Base-by-base conservation (phyloP, 2,888 invertebrate genomes). In the Cybosia mesomella region DNA sequence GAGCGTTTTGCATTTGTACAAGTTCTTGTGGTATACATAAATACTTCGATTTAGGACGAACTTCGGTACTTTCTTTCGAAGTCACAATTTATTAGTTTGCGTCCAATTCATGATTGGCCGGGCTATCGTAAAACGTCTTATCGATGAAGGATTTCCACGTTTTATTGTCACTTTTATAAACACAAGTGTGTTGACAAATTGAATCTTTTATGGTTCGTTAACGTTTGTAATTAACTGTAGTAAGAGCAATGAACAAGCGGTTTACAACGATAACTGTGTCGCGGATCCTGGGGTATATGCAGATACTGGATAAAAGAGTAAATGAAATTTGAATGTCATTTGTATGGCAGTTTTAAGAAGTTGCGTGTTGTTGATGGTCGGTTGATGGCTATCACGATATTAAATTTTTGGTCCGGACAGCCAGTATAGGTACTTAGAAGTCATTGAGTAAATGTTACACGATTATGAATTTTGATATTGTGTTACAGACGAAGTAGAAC, bases 81-180 rank as follows among this genome's bases (percentile, higher is more conserved):
- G 83, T 87, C 87, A 81, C 87, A 86, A 89, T 90, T 87, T 89
- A 89, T 89, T 87, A 82, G 87, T 86, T 85, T 84, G 84, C 83
- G 82, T 84, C 83, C 86, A 82, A 86, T 89, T 87, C 89, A 89
- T 90, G 90, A 89, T 87, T 81, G 77, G 80, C 62, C 70, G 70
- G 77, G 72, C 79, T 78, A 81, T 85, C 85, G 83, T 83, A 81
- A 83, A 81, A 83, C 78, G 77, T 83, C 79, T 83, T 81, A 82
- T 81, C 79, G 73, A 79, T 75, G 84, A 83, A 82, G 83, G 79
- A 81, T 83, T 80, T 83, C 74, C 83, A 76, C 83, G 77, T 87
- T 89, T 86, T 89, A 89, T 85, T 84, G 83, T 76, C 78, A 72
- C 72, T 81, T 87, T 87, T 88, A 88, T 87, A 18, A 66, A 61